Percentiles rank a stretch among this genome's conserved stretches.
phyloP scores from a whole-genome alignment of 2,888 invertebrate genomes.

The Phania funesta region DNA sequence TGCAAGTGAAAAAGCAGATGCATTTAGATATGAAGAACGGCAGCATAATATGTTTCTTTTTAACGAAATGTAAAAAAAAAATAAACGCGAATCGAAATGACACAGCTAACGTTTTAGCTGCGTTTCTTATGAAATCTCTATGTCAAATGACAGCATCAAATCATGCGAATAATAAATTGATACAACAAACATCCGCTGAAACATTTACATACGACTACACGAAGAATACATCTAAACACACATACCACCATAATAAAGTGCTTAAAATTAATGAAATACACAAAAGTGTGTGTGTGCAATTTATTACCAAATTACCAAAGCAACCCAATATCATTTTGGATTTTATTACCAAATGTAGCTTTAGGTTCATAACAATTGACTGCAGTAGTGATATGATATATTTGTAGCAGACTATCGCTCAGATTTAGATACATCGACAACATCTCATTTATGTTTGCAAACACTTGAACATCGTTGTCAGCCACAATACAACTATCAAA shows the following conservation, averaged over 20 bases:
- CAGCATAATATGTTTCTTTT: slow-evolving; percentile 68
- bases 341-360: slow-evolving; percentile 44
- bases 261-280: neutral
- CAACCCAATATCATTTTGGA: slow-evolving; percentile 58
- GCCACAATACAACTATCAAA: too few relatives aligned
- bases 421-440: slow-evolving; percentile 13
- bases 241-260: neutral
- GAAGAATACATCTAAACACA: neutral
- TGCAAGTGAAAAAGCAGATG: slow-evolving; percentile 80
- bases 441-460: slow-evolving; percentile 15
- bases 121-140: slow-evolving; percentile 55
- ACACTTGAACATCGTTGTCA: slow-evolving; percentile 27
- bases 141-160: slow-evolving; percentile 64
- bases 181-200: slow-evolving; percentile 58
- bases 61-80: neutral
- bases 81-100: slow-evolving; percentile 47
- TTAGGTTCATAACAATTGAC: slow-evolving; percentile 47
- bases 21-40: slow-evolving; percentile 72
- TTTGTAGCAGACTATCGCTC: neutral
- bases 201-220: slow-evolving; percentile 24
- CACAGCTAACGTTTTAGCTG: slow-evolving; percentile 46
- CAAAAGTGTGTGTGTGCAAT: neutral
- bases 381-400: too few relatives aligned
- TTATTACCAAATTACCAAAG: slow-evolving; percentile 25
- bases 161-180: slow-evolving; percentile 52